Evolutionary conservation across 1,140 invertebrate species (phyloP), one percentile per base, ranked within the genome.

Genomic region (Phymastichus coffea): DNA sequence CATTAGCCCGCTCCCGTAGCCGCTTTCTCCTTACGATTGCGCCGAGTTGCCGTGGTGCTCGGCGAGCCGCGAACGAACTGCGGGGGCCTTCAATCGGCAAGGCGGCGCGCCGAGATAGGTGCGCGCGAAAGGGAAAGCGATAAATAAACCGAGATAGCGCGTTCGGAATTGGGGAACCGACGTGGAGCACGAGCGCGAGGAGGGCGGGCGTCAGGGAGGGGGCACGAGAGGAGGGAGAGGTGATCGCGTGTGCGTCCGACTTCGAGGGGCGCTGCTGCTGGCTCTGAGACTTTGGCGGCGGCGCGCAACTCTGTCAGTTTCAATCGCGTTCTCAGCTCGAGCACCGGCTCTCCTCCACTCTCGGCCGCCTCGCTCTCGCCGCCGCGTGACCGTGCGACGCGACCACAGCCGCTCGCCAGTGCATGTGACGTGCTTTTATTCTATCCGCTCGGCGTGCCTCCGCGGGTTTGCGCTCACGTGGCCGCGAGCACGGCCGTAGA

Each of bases 301-400:
- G 26, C 20, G n/a, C n/a, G 17, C 20, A 22, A 30, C 25, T 19
- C 60, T 37, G 17, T 69, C 70, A 70, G 70, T 72, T 64, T 65
- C 64, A 57, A 63, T 64, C 63, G 69, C 64, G 69, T 67, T 52
- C 58, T 64, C 66, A 8, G 40, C 37, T 15, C 12, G 43, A 49
- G 47, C 46, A 30, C 47, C 37, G 17, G 56, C 35, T 10, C 15
- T 37, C 3, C 14, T 4, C 35, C 4, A 37, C 35, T 37, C 3
- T 14, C 4, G 35, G 10, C 35, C 22, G 41, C 41, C 19, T 4
- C 41, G 41, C 14, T 43, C 41, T 43, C 8, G 20, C 20, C 41
- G 41, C 22, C 41, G 25, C 20, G 23, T 44, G 41, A 14, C 22
- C 22, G 41, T 14, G 23, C 22, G 41, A n/a, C n/a, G n/a, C n/a